A percentile compares a stretch with the other conserved stretches of the same genome.
phyloP scores from a whole-genome alignment of 2,113 vertebrate species.

The Speoplatyrhinus poulsoni region DNA sequence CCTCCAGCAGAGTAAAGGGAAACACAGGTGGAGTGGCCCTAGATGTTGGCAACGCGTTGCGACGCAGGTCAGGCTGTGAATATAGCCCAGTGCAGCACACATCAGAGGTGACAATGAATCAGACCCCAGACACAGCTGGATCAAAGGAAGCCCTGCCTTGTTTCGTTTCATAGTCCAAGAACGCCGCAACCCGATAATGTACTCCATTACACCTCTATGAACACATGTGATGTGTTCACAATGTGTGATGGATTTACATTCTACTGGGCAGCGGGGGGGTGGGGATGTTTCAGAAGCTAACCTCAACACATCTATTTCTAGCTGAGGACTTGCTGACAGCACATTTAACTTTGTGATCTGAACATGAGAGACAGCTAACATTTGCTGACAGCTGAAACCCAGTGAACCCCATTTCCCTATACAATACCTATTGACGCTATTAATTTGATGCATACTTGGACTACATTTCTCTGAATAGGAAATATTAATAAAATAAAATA shows the following conservation, averaged over 20 bases:
- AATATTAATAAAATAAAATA: background rate
- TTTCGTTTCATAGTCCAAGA: conserved; percentile 35
- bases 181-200: conserved; percentile 52
- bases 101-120: conserved; percentile 18
- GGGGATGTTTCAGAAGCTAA: conserved; percentile 54
- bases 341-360: conserved; percentile 72
- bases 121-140: background rate
- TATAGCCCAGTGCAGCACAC: conserved; percentile 3
- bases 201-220: conserved; percentile 52
- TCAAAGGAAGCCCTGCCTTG: conserved; percentile 15
- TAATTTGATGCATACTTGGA: conserved; percentile 48
- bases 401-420: conserved; percentile 42
- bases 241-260: conserved; percentile 57
- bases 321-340: conserved; percentile 71
- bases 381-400: conserved; percentile 60
- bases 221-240: conserved; percentile 48
- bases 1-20: conserved; percentile 1
- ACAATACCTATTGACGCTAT: conserved; percentile 55
- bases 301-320: conserved; percentile 71
- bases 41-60: background rate
- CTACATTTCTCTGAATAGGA: conserved; percentile 19
- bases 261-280: conserved; percentile 54
- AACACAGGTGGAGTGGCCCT: background rate
- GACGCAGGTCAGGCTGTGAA: background rate
- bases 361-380: conserved; percentile 71